These are phyloP conservation scores for Aotus griseimembra DNA, from an alignment of 2,797 vertebrate genomes.

Conservation along the genomic window DNA sequence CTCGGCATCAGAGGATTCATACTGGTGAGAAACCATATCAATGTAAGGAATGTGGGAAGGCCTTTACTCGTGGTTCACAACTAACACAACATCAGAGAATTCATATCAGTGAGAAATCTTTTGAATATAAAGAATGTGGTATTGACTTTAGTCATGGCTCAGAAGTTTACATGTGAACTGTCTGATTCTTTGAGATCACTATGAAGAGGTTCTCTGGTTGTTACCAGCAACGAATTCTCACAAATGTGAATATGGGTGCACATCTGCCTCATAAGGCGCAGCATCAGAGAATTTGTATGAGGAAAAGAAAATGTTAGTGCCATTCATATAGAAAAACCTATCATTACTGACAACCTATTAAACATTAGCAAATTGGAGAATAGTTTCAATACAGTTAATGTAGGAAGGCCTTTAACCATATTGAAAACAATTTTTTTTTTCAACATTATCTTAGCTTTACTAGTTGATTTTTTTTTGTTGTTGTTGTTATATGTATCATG, in stretches of 20 bases:
- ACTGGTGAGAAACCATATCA: slow-evolving; percentile 75
- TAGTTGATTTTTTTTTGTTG: slow-evolving; percentile 3
- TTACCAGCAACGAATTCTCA: slow-evolving; percentile 36
- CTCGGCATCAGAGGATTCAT: slow-evolving; percentile 77
- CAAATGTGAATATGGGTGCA: slow-evolving; percentile 20
- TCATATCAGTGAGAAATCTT: slow-evolving; percentile 71
- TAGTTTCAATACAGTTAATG: slow-evolving; percentile 5
- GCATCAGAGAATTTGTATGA: slow-evolving; percentile 37
- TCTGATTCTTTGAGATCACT: slow-evolving; percentile 18
- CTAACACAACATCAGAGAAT: slow-evolving; percentile 76
- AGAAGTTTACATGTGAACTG: slow-evolving; percentile 69
- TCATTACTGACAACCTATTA: slow-evolving; percentile 27
- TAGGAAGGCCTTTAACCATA: slow-evolving; percentile 22
- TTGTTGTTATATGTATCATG: not conserved
- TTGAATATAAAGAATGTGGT: slow-evolving; percentile 60
- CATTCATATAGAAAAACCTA: slow-evolving; percentile 14
- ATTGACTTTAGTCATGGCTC: slow-evolving; percentile 63
- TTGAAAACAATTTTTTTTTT: not conserved
- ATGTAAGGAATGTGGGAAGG: slow-evolving; percentile 77
- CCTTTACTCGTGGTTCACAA: slow-evolving; percentile 80
- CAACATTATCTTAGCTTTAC: not conserved
- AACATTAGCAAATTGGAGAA: slow-evolving; percentile 21
- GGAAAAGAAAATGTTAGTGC: slow-evolving; percentile 21
- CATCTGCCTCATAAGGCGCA: slow-evolving; percentile 7
- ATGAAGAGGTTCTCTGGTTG: not conserved